phyloP scores from a whole-genome alignment of 2,888 invertebrate species.

The Tetramorium bicarinatum region DNA sequence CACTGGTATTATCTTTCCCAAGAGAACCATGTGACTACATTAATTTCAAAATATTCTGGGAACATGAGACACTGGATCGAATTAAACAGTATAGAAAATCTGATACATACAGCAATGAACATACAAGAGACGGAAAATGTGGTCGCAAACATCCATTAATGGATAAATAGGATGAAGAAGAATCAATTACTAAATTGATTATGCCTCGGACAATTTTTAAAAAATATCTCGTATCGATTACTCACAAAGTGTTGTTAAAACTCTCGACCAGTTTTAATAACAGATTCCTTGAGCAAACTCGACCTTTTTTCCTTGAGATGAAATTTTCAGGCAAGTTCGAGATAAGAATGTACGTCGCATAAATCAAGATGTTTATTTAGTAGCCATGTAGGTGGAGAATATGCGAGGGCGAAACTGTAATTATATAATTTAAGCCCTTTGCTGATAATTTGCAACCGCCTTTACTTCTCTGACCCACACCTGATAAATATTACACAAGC shows the following conservation, averaged over 20 bases:
- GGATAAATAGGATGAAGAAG: no score
- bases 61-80: no score
- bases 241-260: background rate
- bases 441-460: background rate
- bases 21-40: no score
- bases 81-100: no score
- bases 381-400: background rate
- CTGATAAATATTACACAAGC: slow-evolving; percentile 21
- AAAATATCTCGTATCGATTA: background rate
- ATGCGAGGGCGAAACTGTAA: slow-evolving; percentile 6
- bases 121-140: no score
- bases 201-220: background rate
- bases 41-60: no score
- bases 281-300: background rate
- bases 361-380: slow-evolving; percentile 18
- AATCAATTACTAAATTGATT: background rate
- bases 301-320: background rate
- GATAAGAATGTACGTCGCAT: background rate
- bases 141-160: no score
- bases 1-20: no score
- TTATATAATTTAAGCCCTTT: background rate
- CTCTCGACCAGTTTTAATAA: background rate
- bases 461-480: background rate
- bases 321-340: background rate
- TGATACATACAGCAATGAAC: no score